Evolutionary conservation across 2,888 invertebrate genomes (phyloP).

Genomic region (Anarsia innoxiella): DNA sequence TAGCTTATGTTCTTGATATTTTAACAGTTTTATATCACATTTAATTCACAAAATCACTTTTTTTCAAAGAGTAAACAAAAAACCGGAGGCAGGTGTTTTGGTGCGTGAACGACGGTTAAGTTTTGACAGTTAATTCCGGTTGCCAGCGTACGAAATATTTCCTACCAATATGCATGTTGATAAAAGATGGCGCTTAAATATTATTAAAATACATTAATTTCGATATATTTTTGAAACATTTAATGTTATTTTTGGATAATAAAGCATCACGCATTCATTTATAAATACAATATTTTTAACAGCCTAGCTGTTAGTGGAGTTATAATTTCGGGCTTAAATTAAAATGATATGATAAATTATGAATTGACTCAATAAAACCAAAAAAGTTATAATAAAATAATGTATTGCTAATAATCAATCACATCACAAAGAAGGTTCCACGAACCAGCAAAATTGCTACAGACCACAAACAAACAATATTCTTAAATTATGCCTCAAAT

Average conservation of each 20-base stretch:
- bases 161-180: slow-evolving; percentile 2
- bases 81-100: slow-evolving; percentile 51
- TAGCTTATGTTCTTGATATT: too few relatives aligned
- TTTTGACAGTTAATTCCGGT: background rate
- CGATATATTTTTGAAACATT: too few relatives aligned
- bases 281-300: too few relatives aligned
- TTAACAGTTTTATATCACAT: too few relatives aligned
- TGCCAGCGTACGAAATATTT: background rate
- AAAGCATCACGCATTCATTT: too few relatives aligned
- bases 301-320: too few relatives aligned
- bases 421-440: slow-evolving; percentile 8
- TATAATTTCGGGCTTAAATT: background rate
- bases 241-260: too few relatives aligned
- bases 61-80: slow-evolving; percentile 45
- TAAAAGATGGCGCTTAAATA: too few relatives aligned
- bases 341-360: background rate
- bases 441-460: slow-evolving; percentile 6
- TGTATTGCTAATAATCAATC: slow-evolving; percentile 6
- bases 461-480: too few relatives aligned
- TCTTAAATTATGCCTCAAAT: background rate
- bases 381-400: background rate
- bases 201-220: too few relatives aligned
- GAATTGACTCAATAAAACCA: background rate
- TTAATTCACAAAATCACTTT: slow-evolving; percentile 23
- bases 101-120: slow-evolving; percentile 41